phyloP scores from a whole-genome alignment of 64 coral and sea anemone species.

The Pocillopora verrucosa region DNA sequence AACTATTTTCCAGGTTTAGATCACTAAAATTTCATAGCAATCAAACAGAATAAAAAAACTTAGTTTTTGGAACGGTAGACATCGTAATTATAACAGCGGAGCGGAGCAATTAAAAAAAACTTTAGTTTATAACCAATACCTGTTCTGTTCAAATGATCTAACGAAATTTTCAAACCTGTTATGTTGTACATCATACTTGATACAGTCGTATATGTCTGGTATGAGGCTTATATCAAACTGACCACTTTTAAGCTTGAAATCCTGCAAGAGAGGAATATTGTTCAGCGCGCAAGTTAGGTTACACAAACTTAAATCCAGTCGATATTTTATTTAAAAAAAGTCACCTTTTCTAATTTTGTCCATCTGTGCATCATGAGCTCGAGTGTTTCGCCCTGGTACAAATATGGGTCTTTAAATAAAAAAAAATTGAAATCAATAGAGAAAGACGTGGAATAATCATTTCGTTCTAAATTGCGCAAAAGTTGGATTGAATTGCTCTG shows the following conservation, averaged over 20 bases:
- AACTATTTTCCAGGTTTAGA: slow-evolving; percentile 62
- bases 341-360: slow-evolving; percentile 95
- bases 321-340: neutral
- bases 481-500: too few relatives aligned
- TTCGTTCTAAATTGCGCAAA: too few relatives aligned
- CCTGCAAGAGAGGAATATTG: slow-evolving; percentile 32
- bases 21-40: slow-evolving; percentile 49
- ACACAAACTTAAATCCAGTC: neutral
- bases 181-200: slow-evolving; percentile 95
- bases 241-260: slow-evolving; percentile 83
- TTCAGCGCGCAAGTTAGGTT: neutral
- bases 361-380: slow-evolving; percentile 93
- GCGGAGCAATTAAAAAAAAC: too few relatives aligned
- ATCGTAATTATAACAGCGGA: neutral
- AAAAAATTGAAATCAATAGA: too few relatives aligned
- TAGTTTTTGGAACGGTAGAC: neutral
- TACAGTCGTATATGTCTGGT: slow-evolving; percentile 94
- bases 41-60: neutral
- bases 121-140: too few relatives aligned
- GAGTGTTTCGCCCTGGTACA: slow-evolving; percentile 95
- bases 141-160: too few relatives aligned
- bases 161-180: slow-evolving; percentile 47
- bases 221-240: slow-evolving; percentile 96
- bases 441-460: too few relatives aligned
- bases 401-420: slow-evolving; percentile 64